A percentile compares a stretch with the other conserved stretches of the same genome.
phyloP scores from a whole-genome alignment of 2,113 vertebrate species.

The Hypanus sabinus region DNA sequence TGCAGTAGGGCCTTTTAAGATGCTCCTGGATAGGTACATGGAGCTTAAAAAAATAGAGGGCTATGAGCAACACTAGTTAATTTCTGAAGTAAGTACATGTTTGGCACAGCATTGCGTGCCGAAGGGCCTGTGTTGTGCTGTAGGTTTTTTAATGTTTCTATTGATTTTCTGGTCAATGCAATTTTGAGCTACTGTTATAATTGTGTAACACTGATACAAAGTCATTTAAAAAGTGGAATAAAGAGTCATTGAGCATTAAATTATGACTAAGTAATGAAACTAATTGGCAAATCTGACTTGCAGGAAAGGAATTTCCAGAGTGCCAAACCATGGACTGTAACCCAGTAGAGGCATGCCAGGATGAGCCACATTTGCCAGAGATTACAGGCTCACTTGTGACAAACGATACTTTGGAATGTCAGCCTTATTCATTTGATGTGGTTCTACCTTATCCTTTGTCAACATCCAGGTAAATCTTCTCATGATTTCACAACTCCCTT shows the following conservation, averaged over 20 bases:
- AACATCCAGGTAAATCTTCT: background rate
- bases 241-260: background rate
- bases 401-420: no score
- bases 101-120: no score
- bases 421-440: background rate
- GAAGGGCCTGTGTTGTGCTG: no score
- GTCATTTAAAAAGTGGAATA: background rate
- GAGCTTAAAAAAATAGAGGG: no score
- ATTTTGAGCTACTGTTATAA: background rate
- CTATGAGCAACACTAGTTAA: no score
- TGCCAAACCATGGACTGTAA: background rate
- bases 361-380: background rate
- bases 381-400: background rate
- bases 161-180: background rate
- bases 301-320: background rate
- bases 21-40: no score
- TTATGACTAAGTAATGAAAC: background rate
- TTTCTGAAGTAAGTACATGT: no score
- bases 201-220: background rate
- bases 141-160: no score
- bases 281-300: conserved; percentile 6
- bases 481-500: no score
- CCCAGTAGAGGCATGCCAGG: background rate
- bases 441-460: background rate
- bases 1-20: no score